Evolutionary conservation across 2,797 vertebrate species (phyloP).

Genomic region (Cyprinella venusta): DNA sequence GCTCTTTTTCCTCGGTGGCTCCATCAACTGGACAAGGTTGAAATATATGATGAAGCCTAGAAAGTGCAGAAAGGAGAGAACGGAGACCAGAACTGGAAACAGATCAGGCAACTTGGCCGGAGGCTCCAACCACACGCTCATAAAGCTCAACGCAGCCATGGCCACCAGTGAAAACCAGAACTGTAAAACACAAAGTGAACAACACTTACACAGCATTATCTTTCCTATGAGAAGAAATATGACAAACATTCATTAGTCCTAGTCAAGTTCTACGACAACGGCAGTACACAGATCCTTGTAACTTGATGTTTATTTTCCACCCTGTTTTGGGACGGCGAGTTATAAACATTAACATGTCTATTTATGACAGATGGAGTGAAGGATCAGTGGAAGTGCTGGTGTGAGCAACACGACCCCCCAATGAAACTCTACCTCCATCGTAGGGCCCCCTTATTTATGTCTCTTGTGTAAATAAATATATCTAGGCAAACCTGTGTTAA

Average conservation of each 20-base stretch:
- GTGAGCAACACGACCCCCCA: conserved; percentile 67
- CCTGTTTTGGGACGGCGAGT: conserved; percentile 22
- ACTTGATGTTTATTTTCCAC: conserved; percentile 48
- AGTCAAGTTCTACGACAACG: conserved; percentile 8
- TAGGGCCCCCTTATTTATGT: conserved; percentile 77
- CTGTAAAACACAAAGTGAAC: conserved; percentile 72
- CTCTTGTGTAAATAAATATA: conserved; percentile 86
- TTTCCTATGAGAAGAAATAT: not conserved
- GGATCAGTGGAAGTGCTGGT: conserved; percentile 63
- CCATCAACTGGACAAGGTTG: conserved; percentile 84
- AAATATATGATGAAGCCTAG: conserved; percentile 85
- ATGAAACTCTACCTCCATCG: conserved; percentile 76
- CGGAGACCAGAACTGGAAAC: conserved; percentile 88
- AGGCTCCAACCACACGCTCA: conserved; percentile 74
- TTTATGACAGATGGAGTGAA: conserved; percentile 66
- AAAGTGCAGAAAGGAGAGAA: conserved; percentile 86
- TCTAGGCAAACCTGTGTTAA: conserved; percentile 82
- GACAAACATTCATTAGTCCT: not conserved
- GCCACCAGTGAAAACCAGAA: conserved; percentile 80
- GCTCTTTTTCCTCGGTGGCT: conserved; percentile 72
- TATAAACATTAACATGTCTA: conserved; percentile 67
- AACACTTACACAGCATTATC: not conserved
- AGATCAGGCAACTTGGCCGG: conserved; percentile 87
- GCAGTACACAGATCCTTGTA: not conserved
- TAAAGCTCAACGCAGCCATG: conserved; percentile 83